These are phyloP conservation scores for Stenichneumon culpator DNA, from an alignment of 2,888 invertebrate genomes.

Conservation along the genomic window DNA sequence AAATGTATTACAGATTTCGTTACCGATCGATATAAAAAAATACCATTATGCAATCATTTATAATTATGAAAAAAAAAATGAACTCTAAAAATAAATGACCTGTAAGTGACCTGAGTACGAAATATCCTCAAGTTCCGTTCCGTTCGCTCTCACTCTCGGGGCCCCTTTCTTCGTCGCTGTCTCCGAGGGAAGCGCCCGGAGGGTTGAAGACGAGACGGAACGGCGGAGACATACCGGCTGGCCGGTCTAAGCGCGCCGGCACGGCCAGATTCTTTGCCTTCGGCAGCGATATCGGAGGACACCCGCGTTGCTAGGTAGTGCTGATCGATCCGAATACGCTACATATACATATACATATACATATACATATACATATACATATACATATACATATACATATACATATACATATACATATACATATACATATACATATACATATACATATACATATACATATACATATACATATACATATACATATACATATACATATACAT, in stretches of 20 bases:
- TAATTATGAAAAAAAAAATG: too few species aligned
- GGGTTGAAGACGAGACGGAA: conserved; percentile 32
- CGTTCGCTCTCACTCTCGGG: not conserved
- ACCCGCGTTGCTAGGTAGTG: conserved; percentile 65
- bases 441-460: not conserved
- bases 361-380: too few species aligned
- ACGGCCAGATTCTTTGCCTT: conserved; percentile 52
- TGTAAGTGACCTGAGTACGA: not conserved
- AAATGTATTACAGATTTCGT: too few species aligned
- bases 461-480: not conserved
- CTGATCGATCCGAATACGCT: conserved; percentile 64
- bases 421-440: not conserved
- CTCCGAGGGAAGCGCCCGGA: conserved; percentile 43
- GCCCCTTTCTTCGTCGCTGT: conserved; percentile 35
- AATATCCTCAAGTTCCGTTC: not conserved
- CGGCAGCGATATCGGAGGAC: conserved; percentile 53
- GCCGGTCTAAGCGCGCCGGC: conserved; percentile 21
- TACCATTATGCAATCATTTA: too few species aligned
- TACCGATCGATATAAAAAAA: too few species aligned
- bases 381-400: not conserved
- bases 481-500: too few species aligned
- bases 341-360: not conserved
- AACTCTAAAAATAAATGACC: not conserved
- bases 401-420: too few species aligned
- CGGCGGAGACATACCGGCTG: conserved; percentile 40